Evolutionary conservation across 2,797 vertebrate species (phyloP), one percentile per base, ranked within the genome.

Genomic region (Galaxias olidus): DNA sequence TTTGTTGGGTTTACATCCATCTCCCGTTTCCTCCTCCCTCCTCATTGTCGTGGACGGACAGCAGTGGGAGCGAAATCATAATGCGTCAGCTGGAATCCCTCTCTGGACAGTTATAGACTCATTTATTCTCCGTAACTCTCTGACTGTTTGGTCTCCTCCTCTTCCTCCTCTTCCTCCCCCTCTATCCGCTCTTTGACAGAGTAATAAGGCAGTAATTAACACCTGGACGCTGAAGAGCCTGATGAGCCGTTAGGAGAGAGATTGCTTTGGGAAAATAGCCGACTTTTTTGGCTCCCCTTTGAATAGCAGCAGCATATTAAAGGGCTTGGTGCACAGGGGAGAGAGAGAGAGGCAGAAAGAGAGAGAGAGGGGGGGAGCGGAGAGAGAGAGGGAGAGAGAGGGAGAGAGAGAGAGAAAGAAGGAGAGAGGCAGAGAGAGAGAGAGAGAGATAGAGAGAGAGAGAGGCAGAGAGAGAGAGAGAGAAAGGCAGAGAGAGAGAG

Each of bases 121-220:
- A 83, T 84, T 78, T 77, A 65, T 69, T 55, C 75, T 64, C 70
- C 30, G 74, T 68, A 62, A 63, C 47, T 53, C 54, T 50, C 15
- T 51, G 42, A 13, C 10, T 18, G 1, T 17, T 4, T 4, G 1
- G 20, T 42, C 10, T 43, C 0, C 49, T 51, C 14, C 15, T 50
- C 0, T 9, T 61, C 44, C 15, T 48, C 50, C 41, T 19, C 44
- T 50, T 11, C 44, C 44, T 14, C 60, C 50, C 20, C 18, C 30
- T 47, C 14, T 30, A 3, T 11, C 20, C 18, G 12, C 46, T 12
- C 13, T 48, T 52, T 81, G 73, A 76, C 83, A 79, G 74, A 64
- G 75, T 84, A 86, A 86, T 85, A 84, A 85, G 78, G 56, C 68
- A 50, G 77, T 86, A 87, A 87, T 88, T 87, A 87, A 84, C 77